phyloP scores from a whole-genome alignment of 2,113 vertebrate genomes.

The Zingel zingel region DNA sequence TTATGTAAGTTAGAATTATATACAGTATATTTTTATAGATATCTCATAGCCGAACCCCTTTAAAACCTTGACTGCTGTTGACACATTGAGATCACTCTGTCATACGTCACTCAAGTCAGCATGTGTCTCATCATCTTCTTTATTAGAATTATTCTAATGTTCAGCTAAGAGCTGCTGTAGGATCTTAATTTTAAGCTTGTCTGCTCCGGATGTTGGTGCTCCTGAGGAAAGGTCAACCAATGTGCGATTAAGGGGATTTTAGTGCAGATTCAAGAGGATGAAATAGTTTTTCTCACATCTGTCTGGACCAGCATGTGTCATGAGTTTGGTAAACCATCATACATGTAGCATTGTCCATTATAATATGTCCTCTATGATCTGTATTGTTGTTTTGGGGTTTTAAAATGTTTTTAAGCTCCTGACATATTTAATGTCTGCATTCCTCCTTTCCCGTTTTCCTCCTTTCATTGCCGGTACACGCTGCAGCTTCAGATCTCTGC shows the following conservation, averaged over 20 bases:
- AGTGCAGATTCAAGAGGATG: not conserved
- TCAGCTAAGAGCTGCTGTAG: not conserved
- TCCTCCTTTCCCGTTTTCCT: not conserved
- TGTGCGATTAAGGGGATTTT: not conserved
- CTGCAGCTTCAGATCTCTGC: conserved; percentile 1
- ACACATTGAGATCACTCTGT: not conserved
- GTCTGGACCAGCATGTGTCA: not conserved
- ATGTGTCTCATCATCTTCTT: too few species aligned
- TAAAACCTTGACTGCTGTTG: not conserved
- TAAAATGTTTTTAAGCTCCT: not conserved
- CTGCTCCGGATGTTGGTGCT: not conserved
- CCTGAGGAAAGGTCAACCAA: not conserved
- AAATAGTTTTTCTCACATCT: too few species aligned
- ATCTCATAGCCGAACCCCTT: not conserved
- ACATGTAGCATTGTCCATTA: not conserved
- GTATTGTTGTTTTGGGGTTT: not conserved
- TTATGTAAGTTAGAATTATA: not conserved
- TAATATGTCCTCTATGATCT: not conserved
- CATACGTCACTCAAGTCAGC: not conserved
- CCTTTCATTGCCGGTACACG: not conserved
- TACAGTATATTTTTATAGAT: not conserved
- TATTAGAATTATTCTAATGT: not conserved
- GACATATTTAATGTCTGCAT: not conserved
- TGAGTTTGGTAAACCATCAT: not conserved
- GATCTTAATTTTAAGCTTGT: not conserved